Conservation (phyloP, 2,888 invertebrate species). For the Amiota communis region DNA sequence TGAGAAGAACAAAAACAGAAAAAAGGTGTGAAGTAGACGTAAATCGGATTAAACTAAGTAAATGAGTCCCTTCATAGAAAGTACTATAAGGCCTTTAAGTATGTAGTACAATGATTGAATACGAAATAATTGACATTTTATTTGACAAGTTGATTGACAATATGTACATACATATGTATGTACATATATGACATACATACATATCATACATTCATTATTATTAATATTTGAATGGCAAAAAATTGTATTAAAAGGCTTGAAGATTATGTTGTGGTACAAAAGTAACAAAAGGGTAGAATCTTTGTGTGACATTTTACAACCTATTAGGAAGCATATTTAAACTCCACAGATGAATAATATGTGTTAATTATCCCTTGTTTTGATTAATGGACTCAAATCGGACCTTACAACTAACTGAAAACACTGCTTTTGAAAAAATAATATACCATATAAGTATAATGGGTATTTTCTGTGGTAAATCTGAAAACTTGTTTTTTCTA, state of each 20-base stretch:
- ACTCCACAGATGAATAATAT: not conserved
- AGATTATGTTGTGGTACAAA: not conserved
- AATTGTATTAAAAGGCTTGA: not conserved
- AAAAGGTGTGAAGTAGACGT: constrained; percentile 14
- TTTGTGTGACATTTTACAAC: not conserved
- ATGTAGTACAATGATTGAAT: not conserved
- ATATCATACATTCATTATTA: not conserved
- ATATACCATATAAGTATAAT: constrained; percentile 1
- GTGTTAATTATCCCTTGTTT: too few relatives aligned
- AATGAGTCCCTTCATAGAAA: too few relatives aligned
- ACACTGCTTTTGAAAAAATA: not conserved
- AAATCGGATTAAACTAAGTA: constrained; percentile 12
- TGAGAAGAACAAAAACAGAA: not conserved
- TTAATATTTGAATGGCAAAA: not conserved
- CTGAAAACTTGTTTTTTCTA: too few relatives aligned
- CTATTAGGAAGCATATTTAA: not conserved
- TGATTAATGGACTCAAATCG: too few relatives aligned
- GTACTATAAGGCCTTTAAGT: not conserved
- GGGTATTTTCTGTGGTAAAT: too few relatives aligned
- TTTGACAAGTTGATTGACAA: constrained; percentile 13
- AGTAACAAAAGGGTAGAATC: not conserved
- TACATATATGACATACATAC: not conserved
- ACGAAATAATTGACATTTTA: constrained; percentile 2
- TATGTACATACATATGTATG: not conserved
- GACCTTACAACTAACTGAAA: too few relatives aligned